Evolutionary conservation across 2,888 invertebrate species (phyloP), one percentile per base, ranked within the genome.

Genomic region (Ornithoptera alexandrae): DNA sequence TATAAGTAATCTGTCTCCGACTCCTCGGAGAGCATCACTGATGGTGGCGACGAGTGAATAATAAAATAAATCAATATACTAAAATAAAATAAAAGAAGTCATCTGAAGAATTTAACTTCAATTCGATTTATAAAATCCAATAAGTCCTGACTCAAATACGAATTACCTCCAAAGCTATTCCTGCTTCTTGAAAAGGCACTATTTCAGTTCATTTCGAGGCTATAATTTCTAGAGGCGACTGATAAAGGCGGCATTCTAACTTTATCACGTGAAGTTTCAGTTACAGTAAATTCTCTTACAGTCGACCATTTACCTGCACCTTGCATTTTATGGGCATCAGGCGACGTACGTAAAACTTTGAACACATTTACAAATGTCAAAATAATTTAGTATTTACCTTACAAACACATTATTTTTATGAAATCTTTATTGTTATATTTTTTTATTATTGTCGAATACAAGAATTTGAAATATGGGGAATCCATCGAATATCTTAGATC

Each of bases 191-290:
- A 63, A 63, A 39, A 63, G 36, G 8, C 58, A 56, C 53, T 62
- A 67, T 56, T 70, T 70, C 24, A 70, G 39, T 70, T 67, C 66
- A 66, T 59, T 69, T 67, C 63, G 36, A 57, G 65, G 59, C 58
- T n/a, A 53, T 69, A 69, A 66, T 62, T 69, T 66, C 57, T 66
- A 59, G 62, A 62, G 53, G 57, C 62, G 69, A 62, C 69, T 62
- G 65, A 62, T 69, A 66, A 69, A 65, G 69, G 66, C 62, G 59
- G 70, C 62, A 67, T 70, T 70, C 60, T 46, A 70, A 70, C 70
- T 67, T 70, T 70, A 70, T 66, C 63, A 59, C 62, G 58, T 66
- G 62, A 67, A 70, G 42, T 70, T 70, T 66, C 59, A 20, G 62
- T 66, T 70, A 36, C 59, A 63, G 59, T 70, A 70, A 70, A 70